Percentiles rank a stretch among this genome's conserved stretches.
Conservation (phyloP, 2,113 vertebrate species). For the Paramormyrops kingsleyae region DNA sequence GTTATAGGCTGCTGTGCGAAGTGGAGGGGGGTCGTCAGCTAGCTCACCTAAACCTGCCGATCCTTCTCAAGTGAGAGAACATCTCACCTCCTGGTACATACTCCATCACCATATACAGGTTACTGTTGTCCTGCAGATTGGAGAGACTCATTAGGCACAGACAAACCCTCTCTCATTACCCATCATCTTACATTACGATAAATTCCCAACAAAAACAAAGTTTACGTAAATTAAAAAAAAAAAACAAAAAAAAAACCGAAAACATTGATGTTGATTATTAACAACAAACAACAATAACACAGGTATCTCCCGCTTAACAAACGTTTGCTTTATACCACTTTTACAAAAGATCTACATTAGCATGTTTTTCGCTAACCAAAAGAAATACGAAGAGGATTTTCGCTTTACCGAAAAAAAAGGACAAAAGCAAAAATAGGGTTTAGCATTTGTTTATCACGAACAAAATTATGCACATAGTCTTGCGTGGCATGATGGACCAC, state of each 20-base stretch:
- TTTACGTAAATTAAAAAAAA: neutral
- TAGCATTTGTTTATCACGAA: neutral
- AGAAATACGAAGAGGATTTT: neutral
- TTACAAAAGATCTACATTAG: neutral
- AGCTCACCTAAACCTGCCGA: slow-evolving; percentile 79
- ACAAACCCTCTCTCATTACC: neutral
- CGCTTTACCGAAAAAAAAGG: neutral
- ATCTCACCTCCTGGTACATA: slow-evolving; percentile 87
- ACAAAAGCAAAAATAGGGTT: neutral
- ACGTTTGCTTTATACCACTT: neutral
- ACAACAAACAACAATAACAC: neutral
- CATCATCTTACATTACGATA: neutral
- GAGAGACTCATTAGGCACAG: neutral
- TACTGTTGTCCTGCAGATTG: slow-evolving; percentile 72
- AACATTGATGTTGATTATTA: neutral
- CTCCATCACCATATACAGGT: slow-evolving; percentile 93
- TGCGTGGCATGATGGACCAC: neutral
- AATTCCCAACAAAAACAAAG: neutral
- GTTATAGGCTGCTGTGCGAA: neutral
- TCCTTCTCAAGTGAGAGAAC: slow-evolving; percentile 88
- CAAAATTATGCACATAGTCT: neutral
- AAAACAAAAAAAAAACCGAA: neutral
- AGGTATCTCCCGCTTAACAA: neutral
- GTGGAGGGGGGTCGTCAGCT: neutral
- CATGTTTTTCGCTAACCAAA: neutral